Base-by-base conservation (phyloP, 2,797 vertebrate genomes). In the Cyprinodon diabolis region DNA sequence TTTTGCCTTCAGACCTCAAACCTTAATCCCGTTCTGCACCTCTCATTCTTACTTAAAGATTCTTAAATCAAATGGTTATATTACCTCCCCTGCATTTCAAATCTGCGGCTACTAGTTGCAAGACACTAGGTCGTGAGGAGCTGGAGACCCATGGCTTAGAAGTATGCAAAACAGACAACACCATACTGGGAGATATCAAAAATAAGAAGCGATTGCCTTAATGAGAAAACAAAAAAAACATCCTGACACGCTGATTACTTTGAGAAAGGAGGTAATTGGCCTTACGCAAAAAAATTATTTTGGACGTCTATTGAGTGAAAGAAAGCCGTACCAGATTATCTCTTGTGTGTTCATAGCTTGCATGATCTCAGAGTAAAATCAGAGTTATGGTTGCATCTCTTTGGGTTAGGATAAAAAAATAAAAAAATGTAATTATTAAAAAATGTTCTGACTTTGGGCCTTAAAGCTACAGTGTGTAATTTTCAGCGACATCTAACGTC, bases 151-250 rank as follows among this genome's bases (percentile, higher is more conserved):
- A 14, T 25, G n/a, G 21, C 62, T 66, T 23, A 47, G 62, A 8
- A 47, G n/a, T 69, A 35, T 82, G 69, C 62, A 77, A 77, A 85
- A 78, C 73, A 87, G 78, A 83, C 75, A 73, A 74, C 47, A 87
- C 82, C 81, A 85, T 83, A 75, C n/a, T 58, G 23, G 19, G 58
- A 60, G 37, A 83, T 66, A 49, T 82, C 60, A 30, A 72, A 75
- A 78, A 69, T 63, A 19, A 1, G 43, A 58, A 30, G 45, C 68
- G 21, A 54, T 58, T 67, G 4, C 56, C 48, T 70, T 30, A 30
- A 30, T 30, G 30, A 30, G 2, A 30, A 30, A 30, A 30, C 25
- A 71, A 13, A 71, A 67, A 60, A 63, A 25, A 54, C 45, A 45
- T 25, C 51, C 35, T 66, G 25, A 40, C 30, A 68, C 45, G 47